phyloP scores from a whole-genome alignment of 2,888 invertebrate species.

The Drosophila subsilvestris region DNA sequence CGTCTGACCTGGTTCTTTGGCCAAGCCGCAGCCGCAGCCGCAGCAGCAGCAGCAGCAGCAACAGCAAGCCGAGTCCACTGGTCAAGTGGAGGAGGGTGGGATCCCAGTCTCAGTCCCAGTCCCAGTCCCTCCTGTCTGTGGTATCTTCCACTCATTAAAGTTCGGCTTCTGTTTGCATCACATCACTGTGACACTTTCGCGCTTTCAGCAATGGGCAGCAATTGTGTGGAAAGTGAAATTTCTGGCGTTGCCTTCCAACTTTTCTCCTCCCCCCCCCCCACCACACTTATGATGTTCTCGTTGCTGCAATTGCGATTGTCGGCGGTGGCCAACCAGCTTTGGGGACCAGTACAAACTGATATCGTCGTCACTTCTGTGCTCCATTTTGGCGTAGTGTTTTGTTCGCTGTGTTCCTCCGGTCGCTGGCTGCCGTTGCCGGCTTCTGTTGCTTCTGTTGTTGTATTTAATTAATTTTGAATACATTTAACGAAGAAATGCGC shows the following conservation, averaged over 20 bases:
- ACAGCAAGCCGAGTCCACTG: conserved; percentile 7
- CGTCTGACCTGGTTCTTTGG: conserved; percentile 3
- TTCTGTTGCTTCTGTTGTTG: conserved; percentile 49
- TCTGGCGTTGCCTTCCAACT: not conserved
- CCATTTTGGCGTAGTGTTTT: not conserved
- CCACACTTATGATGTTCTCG: not conserved
- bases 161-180: conserved; percentile 31
- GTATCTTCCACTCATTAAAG: conserved; percentile 13
- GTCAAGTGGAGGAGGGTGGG: conserved; percentile 1
- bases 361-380: not conserved
- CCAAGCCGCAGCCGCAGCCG: not conserved
- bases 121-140: not conserved
- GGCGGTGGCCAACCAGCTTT: not conserved
- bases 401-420: not conserved
- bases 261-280: too few species aligned
- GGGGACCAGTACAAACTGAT: not conserved
- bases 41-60: not conserved
- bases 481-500: conserved; percentile 73
- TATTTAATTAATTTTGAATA: conserved; percentile 77
- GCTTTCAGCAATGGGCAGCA: not conserved
- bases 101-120: not conserved
- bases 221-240: conserved; percentile 64
- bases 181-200: conserved; percentile 56
- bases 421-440: conserved; percentile 27
- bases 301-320: conserved; percentile 3